A percentile compares a stretch with the other conserved stretches of the same genome.
Conservation (phyloP, 2,797 vertebrate genomes). For the Labeo calbasu region DNA sequence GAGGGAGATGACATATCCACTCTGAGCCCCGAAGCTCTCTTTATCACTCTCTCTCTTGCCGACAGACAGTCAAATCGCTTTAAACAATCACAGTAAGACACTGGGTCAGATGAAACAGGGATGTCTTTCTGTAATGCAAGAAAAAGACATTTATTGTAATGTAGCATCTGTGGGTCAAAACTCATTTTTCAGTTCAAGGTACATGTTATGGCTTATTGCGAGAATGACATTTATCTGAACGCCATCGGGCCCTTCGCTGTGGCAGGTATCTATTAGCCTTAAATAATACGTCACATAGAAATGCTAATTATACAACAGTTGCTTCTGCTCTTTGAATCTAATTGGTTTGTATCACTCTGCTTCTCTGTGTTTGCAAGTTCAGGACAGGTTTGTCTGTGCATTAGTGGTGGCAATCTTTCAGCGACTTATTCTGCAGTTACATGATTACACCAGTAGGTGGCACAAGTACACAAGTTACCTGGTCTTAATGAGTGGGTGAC, state of each 20-base stretch:
- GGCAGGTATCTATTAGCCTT: conserved; percentile 6
- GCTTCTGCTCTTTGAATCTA: not conserved
- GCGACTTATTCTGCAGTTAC: not conserved
- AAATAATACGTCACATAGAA: conserved; percentile 12
- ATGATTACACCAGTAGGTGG: not conserved
- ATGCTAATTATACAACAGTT: conserved; percentile 14
- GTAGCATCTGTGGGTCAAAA: conserved; percentile 30
- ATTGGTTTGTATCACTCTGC: not conserved
- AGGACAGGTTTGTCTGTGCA: not conserved
- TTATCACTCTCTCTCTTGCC: conserved; percentile 6
- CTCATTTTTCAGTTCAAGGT: conserved; percentile 6
- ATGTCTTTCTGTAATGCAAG: not conserved
- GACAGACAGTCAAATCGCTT: conserved; percentile 1
- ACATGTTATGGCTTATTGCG: conserved; percentile 26
- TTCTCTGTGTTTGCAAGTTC: not conserved
- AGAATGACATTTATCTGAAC: conserved; percentile 30
- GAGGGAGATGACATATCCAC: conserved; percentile 26
- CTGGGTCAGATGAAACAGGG: conserved; percentile 21
- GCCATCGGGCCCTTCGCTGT: not conserved
- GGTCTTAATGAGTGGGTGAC: not conserved
- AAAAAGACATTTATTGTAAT: conserved; percentile 37
- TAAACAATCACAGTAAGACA: conserved; percentile 1
- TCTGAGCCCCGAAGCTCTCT: conserved; percentile 22
- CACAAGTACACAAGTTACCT: not conserved
- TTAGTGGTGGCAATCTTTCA: not conserved